Evolutionary conservation across 2,797 vertebrate genomes (phyloP).

Genomic region (Myiotriccus ornatus): DNA sequence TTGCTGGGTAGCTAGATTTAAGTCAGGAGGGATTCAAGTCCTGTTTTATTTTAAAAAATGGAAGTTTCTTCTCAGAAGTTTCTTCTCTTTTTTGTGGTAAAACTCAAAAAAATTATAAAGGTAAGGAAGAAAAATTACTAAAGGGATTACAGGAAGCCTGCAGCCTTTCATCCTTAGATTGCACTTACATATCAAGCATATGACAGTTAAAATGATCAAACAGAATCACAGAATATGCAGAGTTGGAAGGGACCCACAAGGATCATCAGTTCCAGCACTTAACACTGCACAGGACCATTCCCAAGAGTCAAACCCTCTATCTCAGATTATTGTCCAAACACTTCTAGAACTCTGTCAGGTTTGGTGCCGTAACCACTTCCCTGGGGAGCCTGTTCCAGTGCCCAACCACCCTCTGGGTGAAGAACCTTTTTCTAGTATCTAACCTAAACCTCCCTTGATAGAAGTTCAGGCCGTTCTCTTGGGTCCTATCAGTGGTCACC

Average conservation of each 20-base stretch:
- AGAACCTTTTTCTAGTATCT: background rate
- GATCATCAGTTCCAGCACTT: background rate
- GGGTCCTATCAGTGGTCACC: background rate
- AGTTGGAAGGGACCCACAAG: background rate
- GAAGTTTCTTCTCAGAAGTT: background rate
- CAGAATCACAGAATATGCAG: background rate
- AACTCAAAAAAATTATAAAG: background rate
- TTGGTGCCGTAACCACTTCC: background rate
- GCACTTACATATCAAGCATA: background rate
- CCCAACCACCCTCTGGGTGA: background rate
- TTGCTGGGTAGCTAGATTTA: background rate
- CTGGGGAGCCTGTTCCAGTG: background rate
- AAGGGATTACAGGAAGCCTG: background rate
- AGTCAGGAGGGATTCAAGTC: background rate
- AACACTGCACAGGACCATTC: background rate
- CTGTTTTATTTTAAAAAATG: background rate
- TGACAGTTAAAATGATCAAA: background rate
- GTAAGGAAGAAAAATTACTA: background rate
- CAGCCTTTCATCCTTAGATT: background rate
- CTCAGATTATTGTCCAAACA: no score
- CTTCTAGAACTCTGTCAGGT: background rate
- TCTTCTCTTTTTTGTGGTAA: background rate
- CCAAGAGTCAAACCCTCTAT: background rate
- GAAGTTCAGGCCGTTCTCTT: background rate
- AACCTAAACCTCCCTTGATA: background rate